Evolutionary conservation across 2,797 vertebrate genomes (phyloP), one percentile per base, ranked within the genome.

Genomic region (Pygocentrus nattereri): DNA sequence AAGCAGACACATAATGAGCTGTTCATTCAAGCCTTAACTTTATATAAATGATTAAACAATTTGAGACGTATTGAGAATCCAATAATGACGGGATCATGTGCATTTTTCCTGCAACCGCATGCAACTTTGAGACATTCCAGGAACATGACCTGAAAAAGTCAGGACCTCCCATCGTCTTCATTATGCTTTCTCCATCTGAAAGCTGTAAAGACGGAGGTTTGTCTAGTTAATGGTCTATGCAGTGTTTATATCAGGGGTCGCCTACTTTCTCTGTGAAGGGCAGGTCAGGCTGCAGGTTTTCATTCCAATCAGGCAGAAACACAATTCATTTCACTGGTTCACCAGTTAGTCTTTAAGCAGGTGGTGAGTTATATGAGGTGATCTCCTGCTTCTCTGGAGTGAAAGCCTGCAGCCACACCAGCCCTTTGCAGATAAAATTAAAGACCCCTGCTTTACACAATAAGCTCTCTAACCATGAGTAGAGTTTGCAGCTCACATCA

Each of bases 21-120:
- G 19, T 4, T n/a, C 34, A n/a, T 44, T 13, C 67, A 31, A 68
- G 82, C 82, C 83, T 81, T 58, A 65, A 85, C 76, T 76, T 82
- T 76, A 27, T 76, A 91, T 93, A 89, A 93, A 94, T 92, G 87
- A 93, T 92, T 93, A 90, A 91, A 90, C 90, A 87, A 92, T 92
- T 93, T 90, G 91, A 87, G 92, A 85, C 88, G 88, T 82, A 78
- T 87, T 82, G 87, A 87, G 79, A 88, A 30, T 61, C 71, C 82
- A 88, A 83, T 85, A 52, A 79, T 90, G 92, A 91, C 92, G 92
- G 85, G 84, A 84, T 85, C 90, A 82, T 78, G 87, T 88, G 86
- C 79, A 50, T 67, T 84, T 83, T 86, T 89, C 90, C 91, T 88
- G 88, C 87, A 85, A 87, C 82, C 87, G 80, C 80, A 88, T 76